These are phyloP conservation scores for Macrostomum cliftonense DNA, from an alignment of 2,888 invertebrate species.

Conservation along the genomic window DNA sequence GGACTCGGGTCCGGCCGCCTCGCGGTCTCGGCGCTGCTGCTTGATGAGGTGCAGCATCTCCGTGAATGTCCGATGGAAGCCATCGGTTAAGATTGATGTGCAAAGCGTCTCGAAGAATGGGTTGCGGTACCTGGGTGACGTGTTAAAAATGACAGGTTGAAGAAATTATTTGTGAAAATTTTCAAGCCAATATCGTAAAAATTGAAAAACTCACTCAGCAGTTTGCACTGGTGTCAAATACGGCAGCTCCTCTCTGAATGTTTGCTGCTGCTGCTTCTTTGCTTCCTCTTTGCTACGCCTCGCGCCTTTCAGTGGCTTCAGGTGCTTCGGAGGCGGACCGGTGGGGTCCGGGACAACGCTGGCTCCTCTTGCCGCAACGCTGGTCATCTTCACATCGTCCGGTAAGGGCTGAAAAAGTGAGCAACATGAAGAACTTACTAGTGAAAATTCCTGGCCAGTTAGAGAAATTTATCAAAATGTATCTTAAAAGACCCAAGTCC, in stretches of 20 bases:
- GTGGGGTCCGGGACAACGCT: conserved; percentile 3
- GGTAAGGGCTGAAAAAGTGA: background rate
- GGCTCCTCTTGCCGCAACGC: background rate
- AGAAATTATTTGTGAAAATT: background rate
- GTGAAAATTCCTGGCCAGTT: too few species aligned
- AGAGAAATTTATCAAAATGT: too few species aligned
- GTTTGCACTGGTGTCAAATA: conserved; percentile 22
- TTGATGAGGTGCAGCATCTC: conserved; percentile 31
- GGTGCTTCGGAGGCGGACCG: conserved; percentile 8
- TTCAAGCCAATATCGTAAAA: background rate
- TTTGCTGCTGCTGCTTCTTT: conserved; percentile 13
- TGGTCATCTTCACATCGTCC: background rate
- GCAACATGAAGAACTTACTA: too few species aligned
- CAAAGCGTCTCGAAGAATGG: conserved; percentile 33
- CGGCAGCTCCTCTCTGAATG: conserved; percentile 20
- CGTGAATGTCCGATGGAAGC: conserved; percentile 31
- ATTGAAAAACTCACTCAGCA: conserved; percentile 18
- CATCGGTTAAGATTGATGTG: conserved; percentile 32
- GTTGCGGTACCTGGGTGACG: conserved; percentile 29
- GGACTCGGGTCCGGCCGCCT: conserved; percentile 30
- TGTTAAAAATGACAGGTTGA: too few species aligned
- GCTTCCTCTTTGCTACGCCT: conserved; percentile 2
- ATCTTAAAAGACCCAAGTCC: too few species aligned
- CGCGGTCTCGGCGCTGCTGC: conserved; percentile 24
- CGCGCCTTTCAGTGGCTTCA: conserved; percentile 8